Conservation (phyloP, 2,797 vertebrate species). For the Manis pentadactyla region DNA sequence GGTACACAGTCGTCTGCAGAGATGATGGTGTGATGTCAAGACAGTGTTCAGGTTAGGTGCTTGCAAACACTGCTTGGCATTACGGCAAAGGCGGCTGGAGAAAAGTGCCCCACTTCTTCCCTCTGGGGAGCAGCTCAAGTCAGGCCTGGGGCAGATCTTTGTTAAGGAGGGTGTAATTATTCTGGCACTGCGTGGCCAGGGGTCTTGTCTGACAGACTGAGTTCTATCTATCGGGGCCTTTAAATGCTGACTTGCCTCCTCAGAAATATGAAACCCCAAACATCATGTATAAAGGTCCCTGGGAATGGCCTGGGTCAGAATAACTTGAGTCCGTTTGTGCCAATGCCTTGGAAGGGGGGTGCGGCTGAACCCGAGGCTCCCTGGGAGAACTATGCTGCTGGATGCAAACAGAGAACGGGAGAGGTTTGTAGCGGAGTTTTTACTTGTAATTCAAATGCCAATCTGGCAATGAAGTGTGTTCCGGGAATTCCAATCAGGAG, state of each 20-base stretch:
- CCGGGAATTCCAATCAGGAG: constrained; percentile 65
- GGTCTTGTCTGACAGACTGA: constrained; percentile 62
- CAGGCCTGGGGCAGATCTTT: constrained; percentile 52
- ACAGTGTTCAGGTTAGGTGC: constrained; percentile 69
- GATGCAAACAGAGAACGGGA: constrained; percentile 50
- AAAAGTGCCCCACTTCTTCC: background rate
- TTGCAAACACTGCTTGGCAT: constrained; percentile 49
- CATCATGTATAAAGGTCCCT: constrained; percentile 71
- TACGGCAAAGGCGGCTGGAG: constrained; percentile 35
- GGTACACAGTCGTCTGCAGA: background rate
- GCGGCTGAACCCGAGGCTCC: constrained; percentile 44
- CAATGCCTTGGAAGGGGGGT: constrained; percentile 39
- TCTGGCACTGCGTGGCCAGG: constrained; percentile 24
- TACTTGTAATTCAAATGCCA: constrained; percentile 56
- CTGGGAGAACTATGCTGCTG: constrained; percentile 14
- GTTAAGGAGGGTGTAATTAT: constrained; percentile 59
- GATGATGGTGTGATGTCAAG: constrained; percentile 36
- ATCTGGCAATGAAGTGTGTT: constrained; percentile 51
- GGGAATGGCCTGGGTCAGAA: constrained; percentile 67
- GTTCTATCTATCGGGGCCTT: constrained; percentile 59
- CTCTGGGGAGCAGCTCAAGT: constrained; percentile 43
- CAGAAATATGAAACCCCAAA: constrained; percentile 73
- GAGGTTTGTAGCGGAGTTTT: constrained; percentile 47
- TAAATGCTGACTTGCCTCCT: constrained; percentile 75
- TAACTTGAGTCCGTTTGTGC: constrained; percentile 47